phyloP scores from a whole-genome alignment of 2,797 vertebrate species.

The Sternarchorhynchus goeldii region DNA sequence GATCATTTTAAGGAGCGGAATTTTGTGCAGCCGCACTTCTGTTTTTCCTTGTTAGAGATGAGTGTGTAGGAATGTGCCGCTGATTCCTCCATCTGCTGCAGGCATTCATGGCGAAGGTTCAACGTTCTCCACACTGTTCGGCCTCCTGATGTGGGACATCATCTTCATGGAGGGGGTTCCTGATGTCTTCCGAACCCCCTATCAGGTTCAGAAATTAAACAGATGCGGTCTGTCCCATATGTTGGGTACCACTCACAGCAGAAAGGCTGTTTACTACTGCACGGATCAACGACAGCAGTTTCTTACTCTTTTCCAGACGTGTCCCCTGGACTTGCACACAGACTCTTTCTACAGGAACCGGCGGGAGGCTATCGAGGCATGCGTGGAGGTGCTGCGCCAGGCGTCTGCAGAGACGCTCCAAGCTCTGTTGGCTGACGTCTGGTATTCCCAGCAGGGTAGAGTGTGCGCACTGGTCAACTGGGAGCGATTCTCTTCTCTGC shows the following conservation, averaged over 20 bases:
- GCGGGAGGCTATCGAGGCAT: constrained; percentile 74
- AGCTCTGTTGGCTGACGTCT: constrained; percentile 76
- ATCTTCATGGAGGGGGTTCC: constrained; percentile 89
- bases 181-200: constrained; percentile 89
- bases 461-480: constrained; percentile 83
- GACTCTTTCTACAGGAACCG: constrained; percentile 91
- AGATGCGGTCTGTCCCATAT: not conserved
- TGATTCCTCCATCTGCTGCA: constrained; percentile 55
- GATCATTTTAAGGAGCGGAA: not conserved
- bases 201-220: constrained; percentile 79
- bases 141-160: constrained; percentile 91
- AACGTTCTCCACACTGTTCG: constrained; percentile 87
- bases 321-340: constrained; percentile 89
- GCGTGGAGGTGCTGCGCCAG: constrained; percentile 74
- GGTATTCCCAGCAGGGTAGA: constrained; percentile 77
- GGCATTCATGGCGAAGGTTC: constrained; percentile 96
- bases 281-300: not conserved
- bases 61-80: not conserved
- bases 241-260: not conserved
- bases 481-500: constrained; percentile 84
- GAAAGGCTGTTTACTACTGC: not conserved
- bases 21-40: not conserved
- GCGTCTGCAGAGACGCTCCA: constrained; percentile 76
- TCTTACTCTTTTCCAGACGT: constrained; percentile 69
- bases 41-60: not conserved